Evolutionary conservation across 2,113 vertebrate species (phyloP).

Genomic region (Willisornis vidua): DNA sequence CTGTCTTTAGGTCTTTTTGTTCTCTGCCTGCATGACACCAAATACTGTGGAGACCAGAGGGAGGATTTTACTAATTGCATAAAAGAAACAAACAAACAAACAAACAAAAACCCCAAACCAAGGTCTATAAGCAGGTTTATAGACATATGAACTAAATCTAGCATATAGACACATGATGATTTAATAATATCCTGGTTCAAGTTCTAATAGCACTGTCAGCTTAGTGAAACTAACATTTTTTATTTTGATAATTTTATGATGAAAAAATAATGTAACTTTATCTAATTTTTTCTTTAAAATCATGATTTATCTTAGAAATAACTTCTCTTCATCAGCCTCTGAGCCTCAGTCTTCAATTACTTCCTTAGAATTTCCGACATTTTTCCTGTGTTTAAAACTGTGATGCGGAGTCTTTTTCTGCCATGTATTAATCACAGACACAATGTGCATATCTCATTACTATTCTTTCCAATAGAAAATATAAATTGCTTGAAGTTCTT

Average conservation of each 20-base stretch:
- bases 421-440: neutral
- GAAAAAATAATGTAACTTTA: neutral
- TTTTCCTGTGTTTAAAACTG: neutral
- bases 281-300: neutral
- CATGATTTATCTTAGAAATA: neutral
- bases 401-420: neutral
- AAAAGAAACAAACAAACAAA: too few species aligned
- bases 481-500: neutral
- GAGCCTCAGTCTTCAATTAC: neutral
- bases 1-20: neutral
- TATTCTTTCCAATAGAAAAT: neutral
- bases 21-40: neutral
- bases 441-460: neutral
- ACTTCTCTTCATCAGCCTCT: neutral
- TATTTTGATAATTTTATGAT: neutral
- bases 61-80: neutral
- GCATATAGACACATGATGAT: neutral
- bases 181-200: neutral
- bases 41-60: neutral
- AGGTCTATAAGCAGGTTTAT: neutral
- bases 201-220: neutral
- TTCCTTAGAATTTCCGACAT: neutral
- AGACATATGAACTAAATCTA: neutral
- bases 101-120: too few species aligned
- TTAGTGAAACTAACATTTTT: neutral